phyloP scores from a whole-genome alignment of 2,797 vertebrate genomes.

The Gymnocypris eckloni region DNA sequence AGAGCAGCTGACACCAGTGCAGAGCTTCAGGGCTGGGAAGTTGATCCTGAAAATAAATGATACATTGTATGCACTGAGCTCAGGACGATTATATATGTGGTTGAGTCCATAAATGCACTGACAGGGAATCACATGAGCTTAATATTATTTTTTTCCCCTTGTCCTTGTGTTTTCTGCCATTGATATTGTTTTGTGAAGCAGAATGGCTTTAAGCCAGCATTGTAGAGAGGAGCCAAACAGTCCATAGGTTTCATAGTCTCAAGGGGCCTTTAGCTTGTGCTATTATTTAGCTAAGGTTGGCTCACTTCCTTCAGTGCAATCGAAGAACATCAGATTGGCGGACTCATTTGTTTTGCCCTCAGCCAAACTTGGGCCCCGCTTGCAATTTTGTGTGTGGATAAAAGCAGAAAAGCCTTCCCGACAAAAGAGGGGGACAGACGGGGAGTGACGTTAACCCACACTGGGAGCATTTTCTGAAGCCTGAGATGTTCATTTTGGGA shows the following conservation, averaged over 20 bases:
- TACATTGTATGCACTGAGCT: slow-evolving; percentile 28
- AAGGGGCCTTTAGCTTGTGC: slow-evolving; percentile 16
- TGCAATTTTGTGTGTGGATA: slow-evolving; percentile 29
- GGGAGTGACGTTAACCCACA: slow-evolving; percentile 28
- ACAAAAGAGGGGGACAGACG: slow-evolving; percentile 35
- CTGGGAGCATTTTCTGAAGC: slow-evolving; percentile 40
- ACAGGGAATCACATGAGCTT: slow-evolving; percentile 63
- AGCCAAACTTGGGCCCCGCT: slow-evolving; percentile 17
- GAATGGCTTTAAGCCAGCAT: slow-evolving; percentile 30
- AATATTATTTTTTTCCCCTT: slow-evolving; percentile 53
- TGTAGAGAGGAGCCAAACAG: slow-evolving; percentile 26
- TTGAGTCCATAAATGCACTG: slow-evolving; percentile 17
- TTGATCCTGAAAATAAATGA: slow-evolving; percentile 28
- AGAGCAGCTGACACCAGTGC: slow-evolving; percentile 47
- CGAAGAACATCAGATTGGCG: slow-evolving; percentile 22
- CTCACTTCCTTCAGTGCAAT: slow-evolving; percentile 30
- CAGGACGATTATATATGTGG: not conserved
- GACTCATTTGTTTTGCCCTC: slow-evolving; percentile 35
- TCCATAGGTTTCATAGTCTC: slow-evolving; percentile 17
- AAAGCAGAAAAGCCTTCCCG: slow-evolving; percentile 29
- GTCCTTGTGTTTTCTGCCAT: slow-evolving; percentile 15
- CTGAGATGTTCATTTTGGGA: slow-evolving; percentile 57
- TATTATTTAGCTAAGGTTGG: slow-evolving; percentile 37
- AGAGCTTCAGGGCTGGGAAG: not conserved
- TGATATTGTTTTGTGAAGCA: slow-evolving; percentile 34